These are phyloP conservation scores for Falco peregrinus DNA, from an alignment of 2,797 vertebrate genomes.

Conservation along the genomic window DNA sequence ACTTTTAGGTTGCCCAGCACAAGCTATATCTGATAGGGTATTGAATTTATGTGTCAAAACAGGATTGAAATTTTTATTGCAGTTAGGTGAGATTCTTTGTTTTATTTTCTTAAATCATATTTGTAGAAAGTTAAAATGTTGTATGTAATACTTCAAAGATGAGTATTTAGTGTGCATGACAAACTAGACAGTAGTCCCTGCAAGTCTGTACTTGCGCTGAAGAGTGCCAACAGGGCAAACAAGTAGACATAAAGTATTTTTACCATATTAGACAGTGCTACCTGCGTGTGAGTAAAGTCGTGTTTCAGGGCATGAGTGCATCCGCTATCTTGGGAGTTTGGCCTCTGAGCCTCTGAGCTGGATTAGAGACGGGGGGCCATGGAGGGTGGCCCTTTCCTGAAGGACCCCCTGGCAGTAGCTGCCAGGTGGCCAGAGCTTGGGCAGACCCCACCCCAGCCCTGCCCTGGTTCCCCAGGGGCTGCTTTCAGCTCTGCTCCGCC, in stretches of 20 bases:
- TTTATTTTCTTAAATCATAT: neutral
- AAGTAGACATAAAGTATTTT: neutral
- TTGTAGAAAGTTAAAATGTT: neutral
- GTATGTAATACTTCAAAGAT: neutral
- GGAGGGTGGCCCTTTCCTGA: neutral
- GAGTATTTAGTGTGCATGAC: neutral
- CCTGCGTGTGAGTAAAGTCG: neutral
- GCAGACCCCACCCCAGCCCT: neutral
- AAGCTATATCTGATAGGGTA: neutral
- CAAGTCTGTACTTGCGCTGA: neutral
- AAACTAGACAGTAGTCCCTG: neutral
- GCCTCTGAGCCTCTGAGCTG: no score
- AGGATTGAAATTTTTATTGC: neutral
- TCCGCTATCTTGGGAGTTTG: neutral
- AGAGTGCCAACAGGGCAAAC: neutral
- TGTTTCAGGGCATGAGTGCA: no score
- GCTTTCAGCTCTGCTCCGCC: neutral
- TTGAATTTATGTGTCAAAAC: neutral
- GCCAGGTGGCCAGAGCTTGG: fast-evolving
- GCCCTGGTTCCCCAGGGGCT: neutral
- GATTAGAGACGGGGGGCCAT: no score
- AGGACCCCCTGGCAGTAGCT: neutral
- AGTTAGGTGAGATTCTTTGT: neutral
- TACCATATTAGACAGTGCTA: neutral
- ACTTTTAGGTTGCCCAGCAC: neutral